These are phyloP conservation scores for Atta texana DNA, from an alignment of 1,140 invertebrate genomes.

Conservation along the genomic window DNA sequence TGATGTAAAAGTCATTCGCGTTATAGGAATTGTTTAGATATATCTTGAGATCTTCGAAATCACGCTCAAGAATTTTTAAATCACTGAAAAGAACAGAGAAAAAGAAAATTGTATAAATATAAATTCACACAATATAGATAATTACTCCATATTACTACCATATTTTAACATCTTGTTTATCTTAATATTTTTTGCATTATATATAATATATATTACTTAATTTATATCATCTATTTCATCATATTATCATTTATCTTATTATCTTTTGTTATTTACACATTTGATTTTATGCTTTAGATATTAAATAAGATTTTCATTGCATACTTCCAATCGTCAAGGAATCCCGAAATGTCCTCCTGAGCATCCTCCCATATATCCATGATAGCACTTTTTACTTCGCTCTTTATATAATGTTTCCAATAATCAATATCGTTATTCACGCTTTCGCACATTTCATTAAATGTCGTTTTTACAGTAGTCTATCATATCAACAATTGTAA, in stretches of 20 bases:
- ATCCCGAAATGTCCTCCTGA: slow-evolving; percentile 89
- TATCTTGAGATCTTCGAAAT: slow-evolving; percentile 89
- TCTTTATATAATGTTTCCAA: slow-evolving; percentile 89
- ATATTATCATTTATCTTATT: not conserved
- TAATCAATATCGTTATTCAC: slow-evolving; percentile 88
- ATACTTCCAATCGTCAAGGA: slow-evolving; percentile 91
- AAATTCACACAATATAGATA: slow-evolving; percentile 13
- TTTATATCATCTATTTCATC: not conserved
- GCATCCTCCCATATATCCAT: slow-evolving; percentile 91
- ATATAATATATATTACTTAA: not conserved
- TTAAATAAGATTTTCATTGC: slow-evolving; percentile 63
- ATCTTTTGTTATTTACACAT: not conserved
- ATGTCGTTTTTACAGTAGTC: slow-evolving; percentile 83
- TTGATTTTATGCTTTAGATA: not conserved
- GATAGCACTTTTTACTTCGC: slow-evolving; percentile 89
- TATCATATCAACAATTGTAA: slow-evolving; percentile 81
- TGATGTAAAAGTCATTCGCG: slow-evolving; percentile 93
- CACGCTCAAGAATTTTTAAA: slow-evolving; percentile 90
- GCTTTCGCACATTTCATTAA: slow-evolving; percentile 86
- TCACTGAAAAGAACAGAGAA: slow-evolving; percentile 85
- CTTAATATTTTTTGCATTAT: slow-evolving; percentile 13
- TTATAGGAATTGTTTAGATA: slow-evolving; percentile 92
- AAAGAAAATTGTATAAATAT: slow-evolving; percentile 5
- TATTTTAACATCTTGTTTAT: not conserved
- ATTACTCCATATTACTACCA: not conserved